Evolutionary conservation across 2,797 vertebrate species (phyloP).

Genomic region (Vespertilio murinus): DNA sequence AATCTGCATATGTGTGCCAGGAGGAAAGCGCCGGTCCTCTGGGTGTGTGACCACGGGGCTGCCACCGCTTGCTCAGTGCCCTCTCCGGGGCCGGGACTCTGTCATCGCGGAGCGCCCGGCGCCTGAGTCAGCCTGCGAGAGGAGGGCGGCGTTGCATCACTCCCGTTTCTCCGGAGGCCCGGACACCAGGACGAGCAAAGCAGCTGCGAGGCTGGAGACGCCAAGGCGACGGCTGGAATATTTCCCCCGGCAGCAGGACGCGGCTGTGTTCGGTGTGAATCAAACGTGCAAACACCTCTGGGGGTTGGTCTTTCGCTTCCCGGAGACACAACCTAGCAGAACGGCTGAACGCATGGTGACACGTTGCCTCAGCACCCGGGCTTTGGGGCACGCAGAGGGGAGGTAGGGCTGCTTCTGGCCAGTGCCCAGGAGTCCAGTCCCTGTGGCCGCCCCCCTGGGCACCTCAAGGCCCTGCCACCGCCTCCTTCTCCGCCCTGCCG

Average conservation of each 20-base stretch:
- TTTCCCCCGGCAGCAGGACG: conserved; percentile 45
- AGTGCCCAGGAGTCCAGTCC: neutral
- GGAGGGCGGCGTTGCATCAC: neutral
- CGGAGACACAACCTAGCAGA: conserved; percentile 50
- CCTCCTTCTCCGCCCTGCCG: neutral
- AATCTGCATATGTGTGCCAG: neutral
- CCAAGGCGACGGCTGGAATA: neutral
- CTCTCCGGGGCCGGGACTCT: neutral
- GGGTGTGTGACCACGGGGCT: neutral
- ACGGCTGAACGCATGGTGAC: conserved; percentile 48
- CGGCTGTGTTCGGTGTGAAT: conserved; percentile 60
- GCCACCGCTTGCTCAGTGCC: neutral
- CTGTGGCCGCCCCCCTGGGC: accelerated
- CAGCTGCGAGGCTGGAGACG: neutral
- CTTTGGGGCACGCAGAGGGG: neutral
- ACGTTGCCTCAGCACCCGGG: neutral
- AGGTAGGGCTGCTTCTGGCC: neutral
- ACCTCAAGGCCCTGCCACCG: neutral
- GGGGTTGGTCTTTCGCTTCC: conserved; percentile 59
- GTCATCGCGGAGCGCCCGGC: neutral
- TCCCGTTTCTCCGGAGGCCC: neutral
- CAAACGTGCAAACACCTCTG: conserved; percentile 70
- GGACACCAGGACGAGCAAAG: neutral
- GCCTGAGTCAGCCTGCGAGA: neutral
- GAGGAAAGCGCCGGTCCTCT: neutral